phyloP scores from a whole-genome alignment of 1,140 invertebrate species.

The Parasteatoda tepidariorum region DNA sequence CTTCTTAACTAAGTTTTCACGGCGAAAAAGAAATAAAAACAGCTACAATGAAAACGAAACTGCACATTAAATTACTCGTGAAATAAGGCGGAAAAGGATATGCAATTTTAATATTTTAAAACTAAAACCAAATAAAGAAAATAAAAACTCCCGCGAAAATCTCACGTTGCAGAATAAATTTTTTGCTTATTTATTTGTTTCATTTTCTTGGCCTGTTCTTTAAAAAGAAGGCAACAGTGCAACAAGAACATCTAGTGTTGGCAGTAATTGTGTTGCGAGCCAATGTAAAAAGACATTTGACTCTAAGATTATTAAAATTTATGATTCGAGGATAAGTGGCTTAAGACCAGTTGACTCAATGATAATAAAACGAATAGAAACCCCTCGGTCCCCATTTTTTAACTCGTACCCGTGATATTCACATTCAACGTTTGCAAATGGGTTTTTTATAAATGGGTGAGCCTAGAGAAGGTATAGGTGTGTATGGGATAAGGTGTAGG shows the following conservation, averaged over 20 bases:
- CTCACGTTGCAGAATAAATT: not conserved
- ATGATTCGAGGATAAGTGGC: constrained; percentile 45
- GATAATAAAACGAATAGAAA: constrained; percentile 39
- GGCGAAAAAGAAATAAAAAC: not conserved
- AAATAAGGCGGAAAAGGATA: constrained; percentile 24
- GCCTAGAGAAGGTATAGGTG: not conserved
- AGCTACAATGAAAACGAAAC: constrained; percentile 34
- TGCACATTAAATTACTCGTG: constrained; percentile 11
- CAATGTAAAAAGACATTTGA: constrained; percentile 40
- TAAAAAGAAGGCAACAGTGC: no score
- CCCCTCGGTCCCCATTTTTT: not conserved
- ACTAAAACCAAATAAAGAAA: constrained; percentile 14
- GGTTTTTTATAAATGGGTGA: constrained; percentile 24
- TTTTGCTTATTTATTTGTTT: not conserved
- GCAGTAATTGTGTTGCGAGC: constrained; percentile 33
- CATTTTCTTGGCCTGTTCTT: not conserved
- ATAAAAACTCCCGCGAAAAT: not conserved
- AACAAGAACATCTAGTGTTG: not conserved
- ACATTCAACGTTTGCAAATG: constrained; percentile 42
- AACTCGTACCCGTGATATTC: not conserved
- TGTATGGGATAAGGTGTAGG: not conserved
- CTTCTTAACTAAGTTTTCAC: not conserved
- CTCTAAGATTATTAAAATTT: constrained; percentile 56
- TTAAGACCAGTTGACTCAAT: constrained; percentile 9
- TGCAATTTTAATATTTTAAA: constrained; percentile 56